These are phyloP conservation scores for Tolypeutes matacus DNA, from an alignment of 2,797 vertebrate species.

Conservation along the genomic window DNA sequence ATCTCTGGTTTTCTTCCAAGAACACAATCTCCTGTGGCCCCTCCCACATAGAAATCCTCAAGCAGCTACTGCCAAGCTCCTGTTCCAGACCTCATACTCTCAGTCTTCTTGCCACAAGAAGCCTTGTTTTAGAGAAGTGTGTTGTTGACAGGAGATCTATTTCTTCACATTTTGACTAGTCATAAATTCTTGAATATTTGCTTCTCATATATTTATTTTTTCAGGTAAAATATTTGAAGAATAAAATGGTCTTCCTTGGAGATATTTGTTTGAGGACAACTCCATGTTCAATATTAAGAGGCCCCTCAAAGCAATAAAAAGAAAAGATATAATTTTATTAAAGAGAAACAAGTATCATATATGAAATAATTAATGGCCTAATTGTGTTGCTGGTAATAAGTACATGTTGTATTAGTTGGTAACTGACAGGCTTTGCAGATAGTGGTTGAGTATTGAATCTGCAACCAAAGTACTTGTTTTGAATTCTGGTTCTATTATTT, in stretches of 20 bases:
- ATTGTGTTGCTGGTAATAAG: not conserved
- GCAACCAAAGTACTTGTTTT: not conserved
- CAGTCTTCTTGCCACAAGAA: not conserved
- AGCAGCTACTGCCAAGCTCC: not conserved
- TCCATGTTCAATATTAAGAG: not conserved
- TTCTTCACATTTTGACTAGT: not conserved
- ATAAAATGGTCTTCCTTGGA: not conserved
- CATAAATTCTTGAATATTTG: constrained; percentile 6
- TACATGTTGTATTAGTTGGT: not conserved
- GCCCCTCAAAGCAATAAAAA: not conserved
- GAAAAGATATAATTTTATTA: not conserved
- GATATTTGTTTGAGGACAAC: not conserved
- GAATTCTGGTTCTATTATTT: not conserved
- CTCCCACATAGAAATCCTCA: not conserved
- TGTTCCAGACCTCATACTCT: not conserved
- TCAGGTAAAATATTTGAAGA: not conserved
- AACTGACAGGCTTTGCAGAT: not conserved
- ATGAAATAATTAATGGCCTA: not conserved
- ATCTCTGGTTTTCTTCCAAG: not conserved
- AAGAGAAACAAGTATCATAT: not conserved
- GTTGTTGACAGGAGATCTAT: not conserved
- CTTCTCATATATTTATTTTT: not conserved
- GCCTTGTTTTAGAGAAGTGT: not conserved
- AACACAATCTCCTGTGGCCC: not conserved
- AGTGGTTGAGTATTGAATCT: not conserved